phyloP scores from a whole-genome alignment of 2,113 vertebrate genomes.

The Epinephelus cyanopodus region DNA sequence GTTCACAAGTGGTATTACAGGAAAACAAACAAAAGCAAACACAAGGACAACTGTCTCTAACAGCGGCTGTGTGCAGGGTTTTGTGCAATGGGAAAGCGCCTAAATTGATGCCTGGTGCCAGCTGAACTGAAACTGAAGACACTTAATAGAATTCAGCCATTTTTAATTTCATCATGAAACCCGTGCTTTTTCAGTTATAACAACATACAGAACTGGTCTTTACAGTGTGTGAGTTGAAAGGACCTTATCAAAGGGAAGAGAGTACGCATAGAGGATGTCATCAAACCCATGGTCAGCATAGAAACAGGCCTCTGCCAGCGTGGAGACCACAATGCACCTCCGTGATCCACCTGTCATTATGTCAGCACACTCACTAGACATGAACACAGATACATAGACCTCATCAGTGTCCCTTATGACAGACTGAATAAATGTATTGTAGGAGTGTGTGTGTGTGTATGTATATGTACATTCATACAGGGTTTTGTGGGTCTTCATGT shows the following conservation, averaged over 20 bases:
- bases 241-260: conserved; percentile 84
- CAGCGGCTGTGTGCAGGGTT: no score
- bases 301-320: conserved; percentile 86
- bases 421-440: background rate
- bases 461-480: conserved; percentile 78
- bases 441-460: background rate
- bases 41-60: no score
- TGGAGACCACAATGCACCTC: conserved; percentile 87
- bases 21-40: no score
- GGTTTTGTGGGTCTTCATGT: conserved; percentile 92
- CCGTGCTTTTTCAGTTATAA: no score
- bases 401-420: background rate
- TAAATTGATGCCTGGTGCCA: no score
- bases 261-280: conserved; percentile 89
- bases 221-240: background rate
- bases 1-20: no score
- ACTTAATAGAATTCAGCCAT: no score
- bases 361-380: conserved; percentile 84
- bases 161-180: background rate
- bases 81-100: no score
- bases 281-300: conserved; percentile 89
- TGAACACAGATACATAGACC: conserved; percentile 19
- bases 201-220: no score
- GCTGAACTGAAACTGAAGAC: no score
- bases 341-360: conserved; percentile 86